A percentile compares a stretch with the other conserved stretches of the same genome.
Evolutionary conservation across 2,888 invertebrate species (phyloP).

Genomic region (Neria commutata): DNA sequence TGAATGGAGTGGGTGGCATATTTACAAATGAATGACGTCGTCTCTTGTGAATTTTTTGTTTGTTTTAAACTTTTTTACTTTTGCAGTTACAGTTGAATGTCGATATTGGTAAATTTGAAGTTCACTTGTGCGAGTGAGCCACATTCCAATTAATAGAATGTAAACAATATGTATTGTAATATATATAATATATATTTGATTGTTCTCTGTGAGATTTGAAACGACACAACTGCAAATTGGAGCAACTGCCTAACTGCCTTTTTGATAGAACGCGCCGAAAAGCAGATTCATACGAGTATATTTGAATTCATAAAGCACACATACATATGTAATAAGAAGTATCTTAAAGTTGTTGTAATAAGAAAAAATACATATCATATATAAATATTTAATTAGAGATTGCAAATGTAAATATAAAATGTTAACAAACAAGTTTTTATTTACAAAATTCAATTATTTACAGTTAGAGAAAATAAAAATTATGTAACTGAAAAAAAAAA

Average conservation of each 20-base stretch:
- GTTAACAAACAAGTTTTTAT: conserved; percentile 51
- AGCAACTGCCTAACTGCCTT: too few species aligned
- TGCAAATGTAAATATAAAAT: conserved; percentile 48
- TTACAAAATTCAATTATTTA: conserved; percentile 60
- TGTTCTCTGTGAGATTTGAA: too few species aligned
- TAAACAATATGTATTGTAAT: too few species aligned
- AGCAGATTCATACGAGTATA: not conserved
- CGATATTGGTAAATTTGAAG: too few species aligned
- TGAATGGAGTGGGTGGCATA: conserved; percentile 7
- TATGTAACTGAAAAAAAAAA: conserved; percentile 36
- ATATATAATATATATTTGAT: too few species aligned
- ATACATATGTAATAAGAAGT: conserved; percentile 23
- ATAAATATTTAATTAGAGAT: conserved; percentile 50
- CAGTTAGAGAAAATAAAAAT: conserved; percentile 42
- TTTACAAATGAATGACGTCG: conserved; percentile 13
- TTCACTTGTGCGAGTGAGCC: too few species aligned
- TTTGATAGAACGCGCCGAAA: not conserved
- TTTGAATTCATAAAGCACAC: conserved; percentile 20
- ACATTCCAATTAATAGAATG: too few species aligned
- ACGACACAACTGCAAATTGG: too few species aligned
- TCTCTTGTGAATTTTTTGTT: conserved; percentile 10
- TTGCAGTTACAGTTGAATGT: too few species aligned
- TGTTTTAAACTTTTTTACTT: not conserved
- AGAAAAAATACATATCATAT: conserved; percentile 48
- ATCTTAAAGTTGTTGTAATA: conserved; percentile 8